These are phyloP conservation scores for Andrena chrysosceles DNA, from an alignment of 2,888 invertebrate genomes.

Conservation along the genomic window DNA sequence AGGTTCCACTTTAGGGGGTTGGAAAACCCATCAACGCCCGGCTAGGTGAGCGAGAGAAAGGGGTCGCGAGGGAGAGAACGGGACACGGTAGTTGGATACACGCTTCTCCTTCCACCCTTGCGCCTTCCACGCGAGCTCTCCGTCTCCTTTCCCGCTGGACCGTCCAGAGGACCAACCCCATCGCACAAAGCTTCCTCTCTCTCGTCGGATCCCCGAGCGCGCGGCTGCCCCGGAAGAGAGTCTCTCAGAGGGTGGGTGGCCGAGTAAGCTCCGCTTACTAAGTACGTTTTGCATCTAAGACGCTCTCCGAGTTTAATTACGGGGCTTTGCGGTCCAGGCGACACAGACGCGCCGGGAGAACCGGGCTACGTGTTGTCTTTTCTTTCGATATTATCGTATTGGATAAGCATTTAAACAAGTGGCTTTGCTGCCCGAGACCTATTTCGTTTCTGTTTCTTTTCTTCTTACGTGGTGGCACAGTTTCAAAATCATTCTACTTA, in stretches of 20 bases:
- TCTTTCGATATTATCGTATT: too few relatives aligned
- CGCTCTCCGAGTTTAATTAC: slow-evolving; percentile 82
- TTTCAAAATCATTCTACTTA: too few relatives aligned
- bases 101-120: slow-evolving; percentile 38
- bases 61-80: slow-evolving; percentile 27
- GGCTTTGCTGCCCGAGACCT: too few relatives aligned
- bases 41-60: slow-evolving; percentile 47
- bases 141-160: slow-evolving; percentile 65
- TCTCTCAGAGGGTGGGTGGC: slow-evolving; percentile 40
- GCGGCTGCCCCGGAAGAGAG: slow-evolving; percentile 52
- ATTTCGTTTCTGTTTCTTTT: too few relatives aligned
- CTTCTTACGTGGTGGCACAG: too few relatives aligned
- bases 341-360: slow-evolving; percentile 51
- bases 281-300: slow-evolving; percentile 84
- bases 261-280: slow-evolving; percentile 80
- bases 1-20: slow-evolving; percentile 72
- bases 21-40: slow-evolving; percentile 79
- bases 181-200: slow-evolving; percentile 59
- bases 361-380: background rate
- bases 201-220: slow-evolving; percentile 30
- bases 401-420: too few relatives aligned
- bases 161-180: slow-evolving; percentile 67
- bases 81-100: slow-evolving; percentile 41
- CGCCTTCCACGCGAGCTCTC: slow-evolving; percentile 57
- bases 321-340: slow-evolving; percentile 72